phyloP scores from a whole-genome alignment of 1,140 invertebrate species.

The Trichonephila inaurata region DNA sequence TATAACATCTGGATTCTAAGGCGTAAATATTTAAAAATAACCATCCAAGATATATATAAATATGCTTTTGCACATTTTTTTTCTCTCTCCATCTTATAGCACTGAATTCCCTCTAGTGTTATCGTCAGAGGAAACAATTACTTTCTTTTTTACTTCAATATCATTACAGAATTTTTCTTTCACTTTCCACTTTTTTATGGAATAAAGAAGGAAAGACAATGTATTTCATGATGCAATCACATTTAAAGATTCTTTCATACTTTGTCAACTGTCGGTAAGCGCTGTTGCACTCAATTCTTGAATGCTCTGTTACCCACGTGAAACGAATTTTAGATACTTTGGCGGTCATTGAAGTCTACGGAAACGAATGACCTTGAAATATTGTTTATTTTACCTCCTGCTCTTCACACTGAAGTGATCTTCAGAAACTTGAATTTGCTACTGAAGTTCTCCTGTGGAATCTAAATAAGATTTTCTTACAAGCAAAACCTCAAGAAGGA shows the following conservation, averaged over 20 bases:
- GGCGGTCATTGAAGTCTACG: slow-evolving; percentile 6
- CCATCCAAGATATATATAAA: too few species aligned
- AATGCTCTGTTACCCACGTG: slow-evolving; percentile 44
- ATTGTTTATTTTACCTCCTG: background rate
- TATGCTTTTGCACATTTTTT: too few species aligned
- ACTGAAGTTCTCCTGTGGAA: background rate
- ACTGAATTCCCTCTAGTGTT: background rate
- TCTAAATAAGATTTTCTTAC: too few species aligned
- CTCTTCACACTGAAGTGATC: background rate
- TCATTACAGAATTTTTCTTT: background rate
- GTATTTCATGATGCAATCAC: background rate
- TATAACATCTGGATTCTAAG: too few species aligned
- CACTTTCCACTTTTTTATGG: background rate
- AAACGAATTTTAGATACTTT: background rate
- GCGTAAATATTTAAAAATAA: too few species aligned
- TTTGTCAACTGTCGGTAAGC: background rate
- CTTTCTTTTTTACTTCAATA: background rate
- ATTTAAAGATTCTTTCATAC: background rate
- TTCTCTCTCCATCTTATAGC: too few species aligned
- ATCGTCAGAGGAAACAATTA: background rate
- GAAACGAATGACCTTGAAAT: slow-evolving; percentile 45
- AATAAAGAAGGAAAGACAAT: background rate
- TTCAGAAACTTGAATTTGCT: background rate
- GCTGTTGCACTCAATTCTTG: slow-evolving; percentile 25
- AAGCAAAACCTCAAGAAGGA: too few species aligned